These are phyloP conservation scores for Belgica antarctica DNA, from an alignment of 2,888 invertebrate species.

Conservation along the genomic window DNA sequence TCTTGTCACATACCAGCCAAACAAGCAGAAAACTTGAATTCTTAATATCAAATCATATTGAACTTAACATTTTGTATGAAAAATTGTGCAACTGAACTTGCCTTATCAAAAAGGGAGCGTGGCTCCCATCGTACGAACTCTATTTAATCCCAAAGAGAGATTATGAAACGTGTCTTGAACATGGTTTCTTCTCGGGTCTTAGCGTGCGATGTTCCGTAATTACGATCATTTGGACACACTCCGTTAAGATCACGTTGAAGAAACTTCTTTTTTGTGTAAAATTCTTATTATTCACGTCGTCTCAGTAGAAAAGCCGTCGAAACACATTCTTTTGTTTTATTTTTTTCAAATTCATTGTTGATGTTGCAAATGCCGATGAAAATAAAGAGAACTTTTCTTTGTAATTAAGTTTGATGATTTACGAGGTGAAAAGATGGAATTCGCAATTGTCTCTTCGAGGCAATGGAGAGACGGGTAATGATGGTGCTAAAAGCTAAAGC, in stretches of 20 bases:
- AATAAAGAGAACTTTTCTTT: too few relatives aligned
- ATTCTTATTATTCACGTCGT: too few relatives aligned
- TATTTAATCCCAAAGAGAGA: slow-evolving; percentile 12
- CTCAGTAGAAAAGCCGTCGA: too few relatives aligned
- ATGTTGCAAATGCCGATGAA: too few relatives aligned
- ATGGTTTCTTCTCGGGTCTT: not conserved
- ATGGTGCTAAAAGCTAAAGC: slow-evolving; percentile 17
- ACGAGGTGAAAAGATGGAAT: not conserved
- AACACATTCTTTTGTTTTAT: not conserved
- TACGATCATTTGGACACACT: too few relatives aligned
- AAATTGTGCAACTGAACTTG: not conserved
- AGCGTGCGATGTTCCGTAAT: not conserved
- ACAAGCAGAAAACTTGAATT: not conserved
- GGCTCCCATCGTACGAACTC: too few relatives aligned
- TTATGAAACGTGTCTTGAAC: not conserved
- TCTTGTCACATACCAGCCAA: not conserved
- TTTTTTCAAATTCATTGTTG: too few relatives aligned
- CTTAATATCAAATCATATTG: not conserved
- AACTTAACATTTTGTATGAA: not conserved
- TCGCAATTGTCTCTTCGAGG: not conserved
- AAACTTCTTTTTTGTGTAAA: too few relatives aligned
- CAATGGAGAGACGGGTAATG: not conserved
- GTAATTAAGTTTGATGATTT: not conserved
- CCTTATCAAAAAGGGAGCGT: not conserved
- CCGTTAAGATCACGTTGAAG: too few relatives aligned